phyloP scores from a whole-genome alignment of 2,797 vertebrate genomes.

The Novumbra hubbsi region DNA sequence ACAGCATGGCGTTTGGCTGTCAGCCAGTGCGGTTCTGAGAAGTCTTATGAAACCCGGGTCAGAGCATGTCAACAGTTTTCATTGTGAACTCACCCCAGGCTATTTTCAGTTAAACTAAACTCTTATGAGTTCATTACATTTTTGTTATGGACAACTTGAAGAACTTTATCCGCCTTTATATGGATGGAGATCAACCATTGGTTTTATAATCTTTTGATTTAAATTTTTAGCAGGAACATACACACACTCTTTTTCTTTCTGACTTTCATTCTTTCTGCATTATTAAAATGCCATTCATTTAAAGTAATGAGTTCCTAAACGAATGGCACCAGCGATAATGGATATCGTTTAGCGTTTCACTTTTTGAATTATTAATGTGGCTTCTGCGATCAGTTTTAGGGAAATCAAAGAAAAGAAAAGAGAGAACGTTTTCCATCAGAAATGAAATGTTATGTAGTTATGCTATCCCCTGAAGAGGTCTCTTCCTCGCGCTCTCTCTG shows the following conservation, averaged over 20 bases:
- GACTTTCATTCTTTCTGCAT: slow-evolving; percentile 2
- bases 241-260: slow-evolving; percentile 4
- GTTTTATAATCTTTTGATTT: neutral
- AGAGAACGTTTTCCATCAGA: neutral
- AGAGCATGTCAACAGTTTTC: neutral
- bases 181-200: neutral
- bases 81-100: neutral
- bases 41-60: slow-evolving; percentile 1
- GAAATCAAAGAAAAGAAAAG: slow-evolving; percentile 24
- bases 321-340: slow-evolving; percentile 37
- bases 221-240: neutral
- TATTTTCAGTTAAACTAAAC: neutral
- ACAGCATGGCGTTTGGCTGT: neutral
- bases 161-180: neutral
- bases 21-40: neutral
- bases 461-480: neutral
- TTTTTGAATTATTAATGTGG: slow-evolving; percentile 53
- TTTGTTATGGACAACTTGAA: neutral
- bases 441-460: neutral
- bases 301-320: slow-evolving; percentile 42
- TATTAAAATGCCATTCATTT: slow-evolving; percentile 45
- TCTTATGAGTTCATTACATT: neutral
- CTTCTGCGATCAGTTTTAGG: slow-evolving; percentile 36
- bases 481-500: slow-evolving; percentile 5
- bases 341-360: slow-evolving; percentile 44